Conservation (phyloP, 2,113 vertebrate genomes). For the Sinocyclocheilus grahami region DNA sequence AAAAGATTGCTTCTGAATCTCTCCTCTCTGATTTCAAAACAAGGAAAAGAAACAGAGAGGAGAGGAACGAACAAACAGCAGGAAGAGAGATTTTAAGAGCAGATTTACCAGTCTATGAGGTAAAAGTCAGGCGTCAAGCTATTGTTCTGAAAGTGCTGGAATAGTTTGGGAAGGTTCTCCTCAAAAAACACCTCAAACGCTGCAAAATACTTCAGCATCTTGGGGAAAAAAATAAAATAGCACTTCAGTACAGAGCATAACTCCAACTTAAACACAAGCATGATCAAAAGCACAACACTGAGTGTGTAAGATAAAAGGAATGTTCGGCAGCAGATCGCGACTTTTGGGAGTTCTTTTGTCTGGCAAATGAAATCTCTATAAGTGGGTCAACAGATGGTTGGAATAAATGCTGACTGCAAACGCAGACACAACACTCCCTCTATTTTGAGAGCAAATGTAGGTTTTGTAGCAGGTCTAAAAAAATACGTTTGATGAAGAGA, state of each 20-base stretch:
- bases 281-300: not conserved
- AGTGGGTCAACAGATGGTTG: slow-evolving; percentile 38
- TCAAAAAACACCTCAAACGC: slow-evolving; percentile 98
- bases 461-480: not conserved
- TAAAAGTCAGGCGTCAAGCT: slow-evolving; percentile 97
- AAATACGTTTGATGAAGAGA: not conserved
- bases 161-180: slow-evolving; percentile 95
- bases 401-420: slow-evolving; percentile 11
- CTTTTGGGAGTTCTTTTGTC: slow-evolving; percentile 6
- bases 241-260: not conserved
- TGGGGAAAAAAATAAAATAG: slow-evolving; percentile 44
- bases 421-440: not conserved
- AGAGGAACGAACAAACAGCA: not conserved
- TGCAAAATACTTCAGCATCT: slow-evolving; percentile 99
- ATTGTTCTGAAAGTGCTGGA: slow-evolving; percentile 92
- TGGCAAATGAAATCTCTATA: slow-evolving; percentile 23
- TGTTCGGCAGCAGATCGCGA: not conserved
- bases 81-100: slow-evolving; percentile 19
- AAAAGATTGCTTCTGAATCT: not conserved
- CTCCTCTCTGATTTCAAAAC: slow-evolving; percentile 10
- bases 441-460: not conserved
- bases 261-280: not conserved
- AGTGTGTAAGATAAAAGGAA: not conserved
- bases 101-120: slow-evolving; percentile 94
- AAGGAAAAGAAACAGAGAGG: not conserved